Conservation (phyloP, 2,888 invertebrate genomes). For the Pachydiplax longipennis region DNA sequence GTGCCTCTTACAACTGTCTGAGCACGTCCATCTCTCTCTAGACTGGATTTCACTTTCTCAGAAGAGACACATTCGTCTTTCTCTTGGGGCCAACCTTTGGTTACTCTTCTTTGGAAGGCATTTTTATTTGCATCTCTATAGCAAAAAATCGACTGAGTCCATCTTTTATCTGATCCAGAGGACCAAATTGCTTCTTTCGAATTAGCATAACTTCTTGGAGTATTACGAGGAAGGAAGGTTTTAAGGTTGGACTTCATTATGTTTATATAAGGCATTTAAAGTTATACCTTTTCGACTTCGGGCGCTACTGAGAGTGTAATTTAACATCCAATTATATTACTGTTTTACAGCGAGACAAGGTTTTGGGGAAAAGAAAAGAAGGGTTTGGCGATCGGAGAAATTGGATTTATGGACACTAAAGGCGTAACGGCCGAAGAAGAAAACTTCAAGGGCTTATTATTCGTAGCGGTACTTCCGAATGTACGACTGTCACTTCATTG, state of each 20-base stretch:
- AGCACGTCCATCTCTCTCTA: not conserved
- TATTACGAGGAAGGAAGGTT: not conserved
- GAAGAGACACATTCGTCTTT: not conserved
- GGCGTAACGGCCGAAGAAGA: no score
- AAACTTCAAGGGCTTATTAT: no score
- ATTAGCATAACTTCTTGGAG: not conserved
- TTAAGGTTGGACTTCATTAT: not conserved
- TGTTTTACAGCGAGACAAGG: not conserved
- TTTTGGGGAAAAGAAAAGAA: not conserved
- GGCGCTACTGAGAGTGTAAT: not conserved
- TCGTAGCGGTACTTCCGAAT: no score
- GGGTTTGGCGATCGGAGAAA: no score
- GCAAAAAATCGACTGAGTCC: not conserved
- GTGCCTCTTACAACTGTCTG: not conserved
- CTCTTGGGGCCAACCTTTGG: not conserved
- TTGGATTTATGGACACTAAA: no score
- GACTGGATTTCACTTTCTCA: not conserved
- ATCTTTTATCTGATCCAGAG: not conserved
- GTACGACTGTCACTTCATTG: no score
- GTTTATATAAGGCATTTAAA: no score
- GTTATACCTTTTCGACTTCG: no score
- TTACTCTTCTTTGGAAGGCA: not conserved
- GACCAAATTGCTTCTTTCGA: not conserved
- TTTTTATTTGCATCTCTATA: not conserved
- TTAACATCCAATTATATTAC: not conserved